These are phyloP conservation scores for Megaceryle torquata DNA, from an alignment of 2,113 vertebrate species.

Conservation along the genomic window DNA sequence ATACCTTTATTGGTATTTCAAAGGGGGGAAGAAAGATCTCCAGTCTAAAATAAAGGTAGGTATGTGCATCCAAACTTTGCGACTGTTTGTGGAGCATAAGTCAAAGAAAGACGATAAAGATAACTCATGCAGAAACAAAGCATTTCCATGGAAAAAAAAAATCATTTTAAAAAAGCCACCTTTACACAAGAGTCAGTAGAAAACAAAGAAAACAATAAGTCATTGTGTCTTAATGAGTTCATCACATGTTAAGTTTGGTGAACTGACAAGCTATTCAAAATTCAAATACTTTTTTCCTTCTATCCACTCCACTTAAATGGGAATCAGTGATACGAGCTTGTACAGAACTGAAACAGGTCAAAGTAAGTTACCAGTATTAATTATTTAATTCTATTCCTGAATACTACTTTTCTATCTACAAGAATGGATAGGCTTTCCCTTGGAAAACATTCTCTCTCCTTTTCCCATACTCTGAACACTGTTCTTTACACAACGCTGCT, in stretches of 20 bases:
- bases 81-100: background rate
- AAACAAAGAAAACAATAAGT: background rate
- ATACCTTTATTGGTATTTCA: background rate
- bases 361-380: background rate
- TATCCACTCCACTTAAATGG: background rate
- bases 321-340: background rate
- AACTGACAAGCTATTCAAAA: background rate
- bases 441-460: background rate
- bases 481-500: background rate
- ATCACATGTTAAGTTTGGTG: background rate
- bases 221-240: background rate
- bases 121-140: background rate
- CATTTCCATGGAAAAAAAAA: background rate
- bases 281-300: background rate
- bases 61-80: background rate
- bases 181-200: background rate
- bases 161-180: background rate
- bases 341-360: background rate
- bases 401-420: background rate
- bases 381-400: background rate
- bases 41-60: background rate
- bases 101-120: background rate
- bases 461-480: background rate
- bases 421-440: background rate
- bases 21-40: background rate